A percentile compares a stretch with the other conserved stretches of the same genome.
phyloP scores from a whole-genome alignment of 2,888 invertebrate species.

The Nomada hirtipes region DNA sequence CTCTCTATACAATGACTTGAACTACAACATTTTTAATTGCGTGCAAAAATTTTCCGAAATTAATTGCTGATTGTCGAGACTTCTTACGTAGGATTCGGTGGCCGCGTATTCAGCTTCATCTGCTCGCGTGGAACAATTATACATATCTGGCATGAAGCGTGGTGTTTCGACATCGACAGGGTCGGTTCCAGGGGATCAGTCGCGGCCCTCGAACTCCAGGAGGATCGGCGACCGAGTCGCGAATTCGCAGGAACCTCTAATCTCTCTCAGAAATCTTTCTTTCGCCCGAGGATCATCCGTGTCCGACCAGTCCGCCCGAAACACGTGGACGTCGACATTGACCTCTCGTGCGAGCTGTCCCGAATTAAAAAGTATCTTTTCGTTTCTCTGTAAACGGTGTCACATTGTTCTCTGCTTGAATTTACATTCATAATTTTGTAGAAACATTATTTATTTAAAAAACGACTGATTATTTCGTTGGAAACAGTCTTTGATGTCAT shows the following conservation, averaged over 20 bases:
- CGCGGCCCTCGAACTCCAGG: slow-evolving; percentile 28
- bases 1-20: too few relatives aligned
- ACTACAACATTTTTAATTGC: too few relatives aligned
- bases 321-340: slow-evolving; percentile 45
- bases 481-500: too few relatives aligned
- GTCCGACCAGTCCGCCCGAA: slow-evolving; percentile 49
- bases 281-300: slow-evolving; percentile 64
- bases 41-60: background rate
- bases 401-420: too few relatives aligned
- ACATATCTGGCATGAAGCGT: slow-evolving; percentile 54
- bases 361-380: slow-evolving; percentile 38
- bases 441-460: too few relatives aligned
- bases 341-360: slow-evolving; percentile 42
- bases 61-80: slow-evolving; percentile 1
- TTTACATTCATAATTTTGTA: too few relatives aligned
- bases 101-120: slow-evolving; percentile 50
- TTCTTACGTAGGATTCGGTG: slow-evolving; percentile 42
- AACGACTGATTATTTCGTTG: too few relatives aligned
- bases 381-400: background rate
- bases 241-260: slow-evolving; percentile 52
- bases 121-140: slow-evolving; percentile 53
- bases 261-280: slow-evolving; percentile 66
- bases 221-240: slow-evolving; percentile 44
- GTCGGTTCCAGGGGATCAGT: slow-evolving; percentile 51
- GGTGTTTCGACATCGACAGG: slow-evolving; percentile 64